A percentile compares a stretch with the other conserved stretches of the same genome.
These are phyloP conservation scores for Sphaeridia pumilis DNA, from an alignment of 2,888 invertebrate species.

Conservation along the genomic window DNA sequence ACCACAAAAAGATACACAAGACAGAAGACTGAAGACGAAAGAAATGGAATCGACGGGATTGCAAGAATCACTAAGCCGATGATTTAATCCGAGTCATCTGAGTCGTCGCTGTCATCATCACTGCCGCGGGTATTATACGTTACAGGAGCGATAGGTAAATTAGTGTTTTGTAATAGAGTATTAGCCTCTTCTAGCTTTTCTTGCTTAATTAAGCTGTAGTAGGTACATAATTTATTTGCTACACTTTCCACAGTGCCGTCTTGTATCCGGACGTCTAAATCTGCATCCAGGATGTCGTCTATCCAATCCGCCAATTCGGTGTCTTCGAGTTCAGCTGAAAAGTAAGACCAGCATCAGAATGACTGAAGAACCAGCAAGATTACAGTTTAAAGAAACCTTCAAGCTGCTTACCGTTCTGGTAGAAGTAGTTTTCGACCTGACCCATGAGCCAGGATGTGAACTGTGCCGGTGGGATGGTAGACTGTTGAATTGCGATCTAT, in stretches of 20 bases:
- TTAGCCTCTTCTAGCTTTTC: neutral
- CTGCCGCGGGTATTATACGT: no score
- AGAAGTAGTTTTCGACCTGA: constrained; percentile 7
- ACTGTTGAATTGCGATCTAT: constrained; percentile 11
- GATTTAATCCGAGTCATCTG: constrained; percentile 3
- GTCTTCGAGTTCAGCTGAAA: constrained; percentile 5
- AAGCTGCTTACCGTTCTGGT: constrained; percentile 10
- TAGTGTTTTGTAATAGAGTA: neutral
- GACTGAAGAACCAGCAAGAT: neutral
- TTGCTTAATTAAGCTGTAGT: constrained; percentile 6
- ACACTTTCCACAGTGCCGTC: constrained; percentile 14
- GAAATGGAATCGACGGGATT: no score
- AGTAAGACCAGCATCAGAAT: neutral
- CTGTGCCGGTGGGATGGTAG: constrained; percentile 1
- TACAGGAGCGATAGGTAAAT: neutral
- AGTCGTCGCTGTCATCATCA: neutral
- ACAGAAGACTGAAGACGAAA: no score
- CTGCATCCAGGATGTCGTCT: constrained; percentile 11
- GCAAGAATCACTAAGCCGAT: no score
- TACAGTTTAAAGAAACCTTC: neutral
- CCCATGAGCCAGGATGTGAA: constrained; percentile 8
- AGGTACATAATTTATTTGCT: constrained; percentile 6
- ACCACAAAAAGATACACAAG: constrained; percentile 6
- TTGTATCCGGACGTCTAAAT: constrained; percentile 11
- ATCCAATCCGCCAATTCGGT: constrained; percentile 16